phyloP scores from a whole-genome alignment of 2,888 invertebrate species.

The Psylliodes chrysocephalus region DNA sequence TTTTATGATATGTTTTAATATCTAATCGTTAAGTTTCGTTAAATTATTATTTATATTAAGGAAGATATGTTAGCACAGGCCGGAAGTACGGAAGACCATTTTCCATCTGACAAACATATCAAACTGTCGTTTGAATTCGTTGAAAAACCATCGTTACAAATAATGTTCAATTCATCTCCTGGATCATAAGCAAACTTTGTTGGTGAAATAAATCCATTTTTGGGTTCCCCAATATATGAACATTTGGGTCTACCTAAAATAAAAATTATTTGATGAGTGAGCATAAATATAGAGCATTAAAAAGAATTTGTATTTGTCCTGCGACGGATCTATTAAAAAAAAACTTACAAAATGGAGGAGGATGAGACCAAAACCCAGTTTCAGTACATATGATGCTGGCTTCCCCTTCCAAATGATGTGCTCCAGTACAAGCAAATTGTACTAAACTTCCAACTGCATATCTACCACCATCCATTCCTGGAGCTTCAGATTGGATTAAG shows the following conservation, averaged over 20 bases:
- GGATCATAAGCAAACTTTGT: slow-evolving; percentile 80
- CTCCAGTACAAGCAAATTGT: slow-evolving; percentile 78
- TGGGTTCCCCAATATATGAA: slow-evolving; percentile 77
- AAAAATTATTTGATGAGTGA: not conserved
- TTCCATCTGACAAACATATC: slow-evolving; percentile 73
- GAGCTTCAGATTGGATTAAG: slow-evolving; percentile 67
- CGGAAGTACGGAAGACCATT: slow-evolving; percentile 76
- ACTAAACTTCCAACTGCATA: slow-evolving; percentile 84
- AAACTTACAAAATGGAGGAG: slow-evolving; percentile 80
- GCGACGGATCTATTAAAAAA: not conserved
- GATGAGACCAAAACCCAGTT: slow-evolving; percentile 88
- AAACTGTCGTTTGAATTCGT: slow-evolving; percentile 64
- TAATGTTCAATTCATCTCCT: slow-evolving; percentile 76
- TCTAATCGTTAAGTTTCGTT: not conserved
- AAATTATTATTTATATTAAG: not conserved
- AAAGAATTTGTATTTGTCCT: not conserved
- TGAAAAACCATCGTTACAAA: slow-evolving; percentile 75
- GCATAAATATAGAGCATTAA: not conserved
- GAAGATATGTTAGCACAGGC: slow-evolving; percentile 68
- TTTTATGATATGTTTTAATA: not conserved
- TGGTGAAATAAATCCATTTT: slow-evolving; percentile 76
- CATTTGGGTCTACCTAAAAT: slow-evolving; percentile 76
- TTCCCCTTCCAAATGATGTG: slow-evolving; percentile 78
- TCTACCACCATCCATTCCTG: slow-evolving; percentile 69
- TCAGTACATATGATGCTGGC: slow-evolving; percentile 87